Evolutionary conservation across 2,113 vertebrate species (phyloP).

Genomic region (Harpagus bidentatus): DNA sequence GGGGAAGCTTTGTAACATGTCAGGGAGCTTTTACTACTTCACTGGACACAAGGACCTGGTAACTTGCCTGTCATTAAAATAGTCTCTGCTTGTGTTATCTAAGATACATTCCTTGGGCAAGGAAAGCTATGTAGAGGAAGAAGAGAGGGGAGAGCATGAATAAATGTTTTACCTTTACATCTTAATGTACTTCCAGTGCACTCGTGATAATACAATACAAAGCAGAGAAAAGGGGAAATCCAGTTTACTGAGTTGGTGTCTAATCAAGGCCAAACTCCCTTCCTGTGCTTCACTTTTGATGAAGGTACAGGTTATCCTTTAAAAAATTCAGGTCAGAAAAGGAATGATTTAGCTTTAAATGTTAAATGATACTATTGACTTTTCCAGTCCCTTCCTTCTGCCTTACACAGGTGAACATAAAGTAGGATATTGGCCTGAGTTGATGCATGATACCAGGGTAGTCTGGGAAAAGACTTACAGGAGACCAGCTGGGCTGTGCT

Average conservation of each 20-base stretch:
- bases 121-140: neutral
- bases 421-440: neutral
- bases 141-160: neutral
- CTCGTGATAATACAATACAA: neutral
- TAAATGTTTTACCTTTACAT: neutral
- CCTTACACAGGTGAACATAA: neutral
- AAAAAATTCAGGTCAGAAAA: neutral
- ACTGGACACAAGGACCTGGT: neutral
- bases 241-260: neutral
- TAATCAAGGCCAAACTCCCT: neutral
- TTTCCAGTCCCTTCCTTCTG: neutral
- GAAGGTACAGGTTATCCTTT: neutral
- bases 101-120: neutral
- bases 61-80: neutral
- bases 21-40: neutral
- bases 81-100: neutral
- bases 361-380: neutral
- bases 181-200: neutral
- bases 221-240: neutral
- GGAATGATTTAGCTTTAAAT: neutral
- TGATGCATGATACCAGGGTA: neutral
- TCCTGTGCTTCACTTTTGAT: neutral
- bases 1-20: neutral
- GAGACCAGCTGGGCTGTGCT: accelerated
- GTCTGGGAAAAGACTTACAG: neutral